phyloP scores from a whole-genome alignment of 1,140 invertebrate genomes.

The Ostrea denselamellosa region DNA sequence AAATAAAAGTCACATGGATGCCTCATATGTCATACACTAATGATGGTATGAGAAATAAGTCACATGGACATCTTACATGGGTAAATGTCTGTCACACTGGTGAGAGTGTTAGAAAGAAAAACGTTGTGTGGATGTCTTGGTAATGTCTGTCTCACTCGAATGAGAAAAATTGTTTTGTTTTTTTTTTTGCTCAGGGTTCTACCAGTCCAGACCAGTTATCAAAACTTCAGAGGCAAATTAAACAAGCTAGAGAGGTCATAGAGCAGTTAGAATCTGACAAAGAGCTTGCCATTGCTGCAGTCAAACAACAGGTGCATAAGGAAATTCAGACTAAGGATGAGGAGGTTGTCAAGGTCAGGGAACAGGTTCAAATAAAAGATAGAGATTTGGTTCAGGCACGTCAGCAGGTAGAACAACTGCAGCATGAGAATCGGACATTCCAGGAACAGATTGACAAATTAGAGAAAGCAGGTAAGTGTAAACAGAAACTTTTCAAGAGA shows the following conservation, averaged over 20 bases:
- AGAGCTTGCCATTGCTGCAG: constrained; percentile 73
- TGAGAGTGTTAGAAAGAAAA: too few species aligned
- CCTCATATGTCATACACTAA: too few species aligned
- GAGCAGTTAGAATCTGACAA: constrained; percentile 74
- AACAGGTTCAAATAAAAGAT: constrained; percentile 78
- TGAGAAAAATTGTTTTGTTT: not conserved
- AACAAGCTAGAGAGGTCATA: constrained; percentile 73
- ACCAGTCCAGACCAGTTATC: constrained; percentile 55
- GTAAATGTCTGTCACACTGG: too few species aligned
- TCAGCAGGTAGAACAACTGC: constrained; percentile 79
- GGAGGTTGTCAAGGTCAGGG: constrained; percentile 77
- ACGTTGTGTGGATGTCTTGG: too few species aligned
- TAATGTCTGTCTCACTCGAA: too few species aligned
- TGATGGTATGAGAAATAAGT: too few species aligned
- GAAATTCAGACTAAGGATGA: constrained; percentile 82
- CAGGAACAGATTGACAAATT: constrained; percentile 79
- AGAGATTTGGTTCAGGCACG: constrained; percentile 78
- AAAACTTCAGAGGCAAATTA: constrained; percentile 73
- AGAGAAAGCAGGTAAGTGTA: constrained; percentile 58
- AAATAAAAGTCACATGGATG: too few species aligned
- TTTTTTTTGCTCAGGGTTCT: constrained; percentile 33
- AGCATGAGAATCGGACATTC: constrained; percentile 79
- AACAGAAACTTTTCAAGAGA: not conserved
- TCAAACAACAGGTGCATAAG: constrained; percentile 73
- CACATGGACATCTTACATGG: too few species aligned